Conservation (phyloP, 2,113 vertebrate species). For the Pseudolaguvia tuberculata region DNA sequence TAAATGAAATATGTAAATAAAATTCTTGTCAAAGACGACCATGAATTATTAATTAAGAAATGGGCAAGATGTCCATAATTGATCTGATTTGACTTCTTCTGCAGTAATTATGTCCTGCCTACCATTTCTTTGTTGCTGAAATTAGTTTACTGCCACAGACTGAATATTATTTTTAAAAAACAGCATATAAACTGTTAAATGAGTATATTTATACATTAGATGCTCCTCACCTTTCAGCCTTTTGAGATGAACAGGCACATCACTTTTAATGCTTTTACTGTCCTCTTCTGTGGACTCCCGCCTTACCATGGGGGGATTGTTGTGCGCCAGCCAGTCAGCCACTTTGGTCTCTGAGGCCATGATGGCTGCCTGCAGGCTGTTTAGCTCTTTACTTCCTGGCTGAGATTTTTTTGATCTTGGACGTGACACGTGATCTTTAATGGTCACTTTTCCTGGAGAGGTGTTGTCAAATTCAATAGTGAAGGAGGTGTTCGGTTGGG, state of each 20-base stretch:
- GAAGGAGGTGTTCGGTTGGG: slow-evolving; percentile 93
- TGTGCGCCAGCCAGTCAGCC: slow-evolving; percentile 97
- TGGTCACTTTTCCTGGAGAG: slow-evolving; percentile 94
- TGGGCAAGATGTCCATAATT: background rate
- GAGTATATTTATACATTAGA: background rate
- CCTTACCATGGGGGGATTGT: slow-evolving; percentile 86
- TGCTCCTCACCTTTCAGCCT: slow-evolving; percentile 85
- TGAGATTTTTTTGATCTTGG: slow-evolving; percentile 80
- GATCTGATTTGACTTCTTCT: background rate
- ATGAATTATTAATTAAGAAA: background rate
- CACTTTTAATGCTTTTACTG: slow-evolving; percentile 96
- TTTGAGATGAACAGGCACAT: slow-evolving; percentile 91
- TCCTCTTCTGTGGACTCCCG: slow-evolving; percentile 90
- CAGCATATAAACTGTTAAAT: background rate
- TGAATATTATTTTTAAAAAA: background rate
- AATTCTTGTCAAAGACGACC: too few relatives aligned
- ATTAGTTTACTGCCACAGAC: background rate
- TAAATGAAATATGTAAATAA: too few relatives aligned
- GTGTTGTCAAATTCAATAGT: slow-evolving; percentile 97
- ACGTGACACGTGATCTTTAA: slow-evolving; percentile 93
- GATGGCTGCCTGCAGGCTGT: slow-evolving; percentile 90
- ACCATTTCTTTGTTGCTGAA: background rate
- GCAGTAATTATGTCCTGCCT: background rate
- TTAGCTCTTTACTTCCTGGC: slow-evolving; percentile 77
- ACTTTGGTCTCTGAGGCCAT: slow-evolving; percentile 97